Evolutionary conservation across 2,888 invertebrate genomes (phyloP).

Genomic region (Steromphala cineraria): DNA sequence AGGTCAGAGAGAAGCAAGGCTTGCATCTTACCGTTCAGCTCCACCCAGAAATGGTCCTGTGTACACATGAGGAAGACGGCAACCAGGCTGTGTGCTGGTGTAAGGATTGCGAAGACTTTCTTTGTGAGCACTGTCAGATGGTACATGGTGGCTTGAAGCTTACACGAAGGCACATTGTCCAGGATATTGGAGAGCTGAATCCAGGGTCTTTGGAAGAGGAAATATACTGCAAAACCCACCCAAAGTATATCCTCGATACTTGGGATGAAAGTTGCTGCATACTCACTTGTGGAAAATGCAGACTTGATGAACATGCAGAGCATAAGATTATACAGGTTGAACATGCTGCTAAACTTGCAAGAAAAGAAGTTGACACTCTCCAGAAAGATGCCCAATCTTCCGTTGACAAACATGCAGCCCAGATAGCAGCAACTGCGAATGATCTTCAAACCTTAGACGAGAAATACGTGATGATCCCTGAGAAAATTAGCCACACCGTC

Average conservation of each 20-base stretch:
- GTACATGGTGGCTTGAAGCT: too few relatives aligned
- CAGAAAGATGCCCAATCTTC: neutral
- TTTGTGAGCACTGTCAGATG: too few relatives aligned
- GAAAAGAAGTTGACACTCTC: neutral
- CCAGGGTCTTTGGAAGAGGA: too few relatives aligned
- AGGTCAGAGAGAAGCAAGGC: too few relatives aligned
- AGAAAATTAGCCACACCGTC: neutral
- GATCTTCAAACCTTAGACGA: neutral
- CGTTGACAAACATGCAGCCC: neutral
- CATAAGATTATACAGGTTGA: neutral
- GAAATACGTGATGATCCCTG: neutral
- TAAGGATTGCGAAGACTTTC: too few relatives aligned
- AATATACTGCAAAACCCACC: neutral
- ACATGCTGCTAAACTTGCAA: neutral
- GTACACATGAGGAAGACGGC: too few relatives aligned
- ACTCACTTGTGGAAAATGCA: neutral
- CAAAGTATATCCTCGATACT: neutral
- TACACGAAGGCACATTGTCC: too few relatives aligned
- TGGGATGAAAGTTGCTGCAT: neutral
- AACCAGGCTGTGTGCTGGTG: too few relatives aligned
- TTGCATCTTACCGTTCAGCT: too few relatives aligned
- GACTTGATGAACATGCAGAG: neutral
- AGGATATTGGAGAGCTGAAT: too few relatives aligned
- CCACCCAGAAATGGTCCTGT: too few relatives aligned
- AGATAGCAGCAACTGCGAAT: neutral